A percentile compares a stretch with the other conserved stretches of the same genome.
Evolutionary conservation across 1,140 invertebrate species (phyloP).

Genomic region (Pseudoatta argentina): DNA sequence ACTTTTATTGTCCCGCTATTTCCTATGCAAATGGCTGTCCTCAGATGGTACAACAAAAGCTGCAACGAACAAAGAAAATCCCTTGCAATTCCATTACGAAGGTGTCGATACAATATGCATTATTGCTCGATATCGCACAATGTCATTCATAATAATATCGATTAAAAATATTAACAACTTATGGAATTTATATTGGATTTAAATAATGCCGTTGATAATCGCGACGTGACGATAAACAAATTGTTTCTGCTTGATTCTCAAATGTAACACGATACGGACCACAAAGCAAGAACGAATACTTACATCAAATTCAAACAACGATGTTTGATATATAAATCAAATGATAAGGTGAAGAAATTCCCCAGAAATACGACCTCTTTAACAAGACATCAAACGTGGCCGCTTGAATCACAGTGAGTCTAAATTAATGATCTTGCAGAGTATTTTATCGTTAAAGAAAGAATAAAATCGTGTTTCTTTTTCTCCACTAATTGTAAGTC

Average conservation of each 20-base stretch:
- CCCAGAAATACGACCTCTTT: conserved; percentile 15
- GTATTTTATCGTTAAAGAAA: background rate
- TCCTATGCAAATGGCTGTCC: background rate
- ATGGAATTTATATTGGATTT: conserved; percentile 23
- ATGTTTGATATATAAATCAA: conserved; percentile 1
- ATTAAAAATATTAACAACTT: conserved; percentile 15
- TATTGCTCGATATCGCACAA: background rate
- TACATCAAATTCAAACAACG: conserved; percentile 46
- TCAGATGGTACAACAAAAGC: background rate
- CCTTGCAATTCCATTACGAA: conserved; percentile 38
- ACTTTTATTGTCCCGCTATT: background rate
- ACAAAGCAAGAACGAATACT: conserved; percentile 5
- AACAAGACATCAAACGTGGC: conserved; percentile 31
- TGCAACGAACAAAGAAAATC: conserved; percentile 54
- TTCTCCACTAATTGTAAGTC: background rate
- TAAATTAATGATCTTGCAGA: background rate
- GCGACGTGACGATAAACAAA: conserved; percentile 29
- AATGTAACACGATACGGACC: conserved; percentile 23
- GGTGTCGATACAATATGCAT: conserved; percentile 23
- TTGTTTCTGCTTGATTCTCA: conserved; percentile 18
- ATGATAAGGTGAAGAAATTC: conserved; percentile 3
- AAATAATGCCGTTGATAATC: background rate
- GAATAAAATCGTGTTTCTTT: background rate
- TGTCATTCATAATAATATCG: conserved; percentile 69
- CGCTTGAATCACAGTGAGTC: background rate